phyloP scores from a whole-genome alignment of 2,113 vertebrate species.

The Eptesicus fuscus region DNA sequence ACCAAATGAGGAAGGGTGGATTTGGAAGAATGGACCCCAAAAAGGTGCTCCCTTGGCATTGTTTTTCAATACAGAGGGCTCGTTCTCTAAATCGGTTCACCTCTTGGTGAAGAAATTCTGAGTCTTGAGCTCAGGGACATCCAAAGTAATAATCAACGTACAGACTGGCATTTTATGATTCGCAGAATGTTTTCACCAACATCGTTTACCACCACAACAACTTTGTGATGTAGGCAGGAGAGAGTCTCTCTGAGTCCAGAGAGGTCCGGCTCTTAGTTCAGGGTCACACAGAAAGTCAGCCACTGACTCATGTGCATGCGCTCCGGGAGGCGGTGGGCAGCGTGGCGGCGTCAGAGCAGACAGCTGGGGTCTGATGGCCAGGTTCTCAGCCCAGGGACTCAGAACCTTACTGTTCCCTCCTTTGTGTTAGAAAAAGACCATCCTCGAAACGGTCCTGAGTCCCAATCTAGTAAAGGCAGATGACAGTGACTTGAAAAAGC shows the following conservation, averaged over 20 bases:
- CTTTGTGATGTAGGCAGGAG: not conserved
- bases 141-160: not conserved
- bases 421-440: not conserved
- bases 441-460: not conserved
- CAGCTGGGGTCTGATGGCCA: slow-evolving; percentile 66
- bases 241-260: not conserved
- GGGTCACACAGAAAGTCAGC: not conserved
- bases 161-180: not conserved
- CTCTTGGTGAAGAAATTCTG: not conserved
- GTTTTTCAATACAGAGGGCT: not conserved
- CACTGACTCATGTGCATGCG: rapidly evolving
- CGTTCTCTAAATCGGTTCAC: not conserved
- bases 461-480: not conserved
- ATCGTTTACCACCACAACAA: not conserved
- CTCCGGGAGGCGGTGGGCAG: not conserved
- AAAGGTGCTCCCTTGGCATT: not conserved
- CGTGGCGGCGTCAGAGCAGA: rapidly evolving
- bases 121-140: not conserved
- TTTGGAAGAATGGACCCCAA: not conserved
- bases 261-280: not conserved
- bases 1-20: not conserved
- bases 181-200: slow-evolving; percentile 13
- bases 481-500: not conserved
- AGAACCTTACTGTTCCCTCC: not conserved
- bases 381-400: not conserved